phyloP scores from a whole-genome alignment of 1,140 invertebrate species.

The Chironomus striatipennis region DNA sequence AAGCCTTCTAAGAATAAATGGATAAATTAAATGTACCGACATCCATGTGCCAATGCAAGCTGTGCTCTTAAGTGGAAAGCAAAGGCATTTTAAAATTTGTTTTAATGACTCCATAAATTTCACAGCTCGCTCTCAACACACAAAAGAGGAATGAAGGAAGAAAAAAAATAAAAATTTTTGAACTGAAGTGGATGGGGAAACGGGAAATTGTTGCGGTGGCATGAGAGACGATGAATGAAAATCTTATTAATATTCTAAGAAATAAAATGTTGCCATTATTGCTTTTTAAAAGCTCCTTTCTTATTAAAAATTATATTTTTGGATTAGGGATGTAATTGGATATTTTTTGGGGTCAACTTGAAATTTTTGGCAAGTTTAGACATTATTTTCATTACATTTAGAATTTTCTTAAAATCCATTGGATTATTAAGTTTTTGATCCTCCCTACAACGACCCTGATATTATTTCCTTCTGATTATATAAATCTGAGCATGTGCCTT shows the following conservation, averaged over 20 bases:
- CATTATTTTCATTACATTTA: too few relatives aligned
- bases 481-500: neutral
- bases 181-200: neutral
- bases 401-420: too few relatives aligned
- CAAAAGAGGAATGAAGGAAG: neutral
- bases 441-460: too few relatives aligned
- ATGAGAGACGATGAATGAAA: neutral
- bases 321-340: too few relatives aligned
- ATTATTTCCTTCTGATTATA: neutral
- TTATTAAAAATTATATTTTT: neutral
- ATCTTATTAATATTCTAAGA: slow-evolving; percentile 20
- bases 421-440: too few relatives aligned
- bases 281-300: slow-evolving; percentile 8
- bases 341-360: too few relatives aligned
- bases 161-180: neutral
- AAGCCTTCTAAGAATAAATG: too few relatives aligned
- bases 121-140: neutral
- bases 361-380: too few relatives aligned
- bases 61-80: neutral
- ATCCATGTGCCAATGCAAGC: slow-evolving; percentile 18
- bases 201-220: too few relatives aligned
- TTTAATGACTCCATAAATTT: slow-evolving; percentile 20
- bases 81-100: slow-evolving; percentile 18
- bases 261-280: neutral
- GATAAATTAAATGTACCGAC: too few relatives aligned